phyloP scores from a whole-genome alignment of 1,140 invertebrate species.

The Eueides isabella region DNA sequence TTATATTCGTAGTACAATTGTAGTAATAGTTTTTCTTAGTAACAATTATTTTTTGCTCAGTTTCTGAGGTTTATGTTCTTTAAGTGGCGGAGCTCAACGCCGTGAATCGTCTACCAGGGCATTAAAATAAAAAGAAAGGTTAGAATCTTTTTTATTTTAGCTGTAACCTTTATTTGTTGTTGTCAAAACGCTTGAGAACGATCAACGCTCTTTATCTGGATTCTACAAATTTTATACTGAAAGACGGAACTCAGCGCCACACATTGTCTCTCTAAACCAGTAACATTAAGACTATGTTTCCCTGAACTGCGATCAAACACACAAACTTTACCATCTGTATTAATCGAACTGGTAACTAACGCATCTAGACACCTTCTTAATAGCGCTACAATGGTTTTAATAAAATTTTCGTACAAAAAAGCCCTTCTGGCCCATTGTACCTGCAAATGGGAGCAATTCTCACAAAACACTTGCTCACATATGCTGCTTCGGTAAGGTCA shows the following conservation, averaged over 20 bases:
- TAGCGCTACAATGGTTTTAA: neutral
- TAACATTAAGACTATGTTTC: neutral
- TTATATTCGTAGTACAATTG: neutral
- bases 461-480: neutral
- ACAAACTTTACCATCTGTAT: neutral
- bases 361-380: neutral
- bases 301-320: neutral
- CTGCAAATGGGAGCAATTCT: neutral
- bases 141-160: too few species aligned
- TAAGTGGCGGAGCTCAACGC: neutral
- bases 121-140: too few species aligned
- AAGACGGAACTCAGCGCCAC: too few species aligned
- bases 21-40: neutral
- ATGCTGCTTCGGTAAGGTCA: constrained; percentile 2
- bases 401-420: neutral
- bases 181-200: too few species aligned
- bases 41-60: neutral
- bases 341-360: neutral
- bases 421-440: constrained; percentile 2
- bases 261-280: too few species aligned
- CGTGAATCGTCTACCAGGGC: neutral
- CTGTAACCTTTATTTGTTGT: too few species aligned
- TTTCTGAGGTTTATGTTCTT: neutral
- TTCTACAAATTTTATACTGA: too few species aligned
- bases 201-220: too few species aligned